phyloP scores from a whole-genome alignment of 2,888 invertebrate genomes.

The Agrypnus murinus region DNA sequence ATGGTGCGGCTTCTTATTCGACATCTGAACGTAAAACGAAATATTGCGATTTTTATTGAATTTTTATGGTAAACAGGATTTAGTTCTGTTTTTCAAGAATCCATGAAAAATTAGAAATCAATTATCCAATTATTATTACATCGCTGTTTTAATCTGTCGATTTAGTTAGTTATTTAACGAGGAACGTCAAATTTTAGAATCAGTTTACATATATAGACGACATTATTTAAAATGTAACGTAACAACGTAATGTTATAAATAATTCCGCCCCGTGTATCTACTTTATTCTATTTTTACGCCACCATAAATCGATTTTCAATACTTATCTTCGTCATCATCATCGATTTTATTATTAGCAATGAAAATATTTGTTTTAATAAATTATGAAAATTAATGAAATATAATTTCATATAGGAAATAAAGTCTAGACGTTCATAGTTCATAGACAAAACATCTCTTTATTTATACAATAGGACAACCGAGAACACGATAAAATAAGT shows the following conservation, averaged over 20 bases:
- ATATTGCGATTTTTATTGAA: constrained; percentile 31
- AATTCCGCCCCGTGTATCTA: neutral
- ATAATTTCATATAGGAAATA: too few species aligned
- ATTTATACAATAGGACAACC: constrained; percentile 24
- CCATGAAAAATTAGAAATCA: constrained; percentile 16
- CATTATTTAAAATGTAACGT: too few species aligned
- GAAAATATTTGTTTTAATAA: neutral
- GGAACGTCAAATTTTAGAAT: neutral
- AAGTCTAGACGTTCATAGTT: constrained; percentile 28
- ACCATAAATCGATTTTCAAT: constrained; percentile 4
- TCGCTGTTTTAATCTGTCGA: neutral
- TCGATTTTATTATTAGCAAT: neutral
- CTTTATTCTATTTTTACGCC: constrained; percentile 2
- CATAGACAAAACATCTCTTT: constrained; percentile 17
- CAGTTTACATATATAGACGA: constrained; percentile 11
- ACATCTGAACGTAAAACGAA: constrained; percentile 14
- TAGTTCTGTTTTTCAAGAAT: constrained; percentile 18
- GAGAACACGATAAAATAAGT: constrained; percentile 26
- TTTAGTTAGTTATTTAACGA: constrained; percentile 1
- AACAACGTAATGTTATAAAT: constrained; percentile 12
- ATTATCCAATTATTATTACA: constrained; percentile 9
- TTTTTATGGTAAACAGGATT: constrained; percentile 32
- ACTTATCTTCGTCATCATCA: too few species aligned
- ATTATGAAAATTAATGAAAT: too few species aligned
- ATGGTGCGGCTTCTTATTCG: neutral